Percentiles rank a stretch among this genome's conserved stretches.
Conservation (phyloP, 1,140 invertebrate species). For the Rhyzopertha dominica region DNA sequence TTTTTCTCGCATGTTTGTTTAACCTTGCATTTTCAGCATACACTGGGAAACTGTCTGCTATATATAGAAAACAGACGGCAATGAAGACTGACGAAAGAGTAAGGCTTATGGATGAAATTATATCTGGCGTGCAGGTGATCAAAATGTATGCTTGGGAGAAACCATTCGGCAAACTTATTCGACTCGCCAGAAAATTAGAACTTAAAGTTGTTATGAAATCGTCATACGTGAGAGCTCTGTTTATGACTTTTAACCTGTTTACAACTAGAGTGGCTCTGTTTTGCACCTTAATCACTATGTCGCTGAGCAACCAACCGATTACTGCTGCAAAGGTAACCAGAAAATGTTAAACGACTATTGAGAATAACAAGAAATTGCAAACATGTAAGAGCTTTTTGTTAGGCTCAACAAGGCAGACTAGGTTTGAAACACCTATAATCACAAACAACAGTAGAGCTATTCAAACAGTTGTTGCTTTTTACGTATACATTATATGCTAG, state of each 20-base stretch:
- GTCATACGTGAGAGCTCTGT: slow-evolving; percentile 66
- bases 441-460: too few species aligned
- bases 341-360: too few species aligned
- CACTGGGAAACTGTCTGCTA: slow-evolving; percentile 61
- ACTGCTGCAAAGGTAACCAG: slow-evolving; percentile 52
- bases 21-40: slow-evolving; percentile 50
- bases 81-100: slow-evolving; percentile 69
- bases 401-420: too few species aligned
- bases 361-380: too few species aligned
- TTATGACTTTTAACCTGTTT: slow-evolving; percentile 67
- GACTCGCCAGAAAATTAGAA: slow-evolving; percentile 56
- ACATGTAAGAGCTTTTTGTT: too few species aligned
- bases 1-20: background rate
- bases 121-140: slow-evolving; percentile 66
- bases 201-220: slow-evolving; percentile 57
- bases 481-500: too few species aligned
- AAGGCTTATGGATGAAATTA: slow-evolving; percentile 73
- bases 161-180: slow-evolving; percentile 59
- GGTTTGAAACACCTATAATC: too few species aligned
- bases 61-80: slow-evolving; percentile 58
- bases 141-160: slow-evolving; percentile 81
- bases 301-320: slow-evolving; percentile 51
- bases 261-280: slow-evolving; percentile 64
- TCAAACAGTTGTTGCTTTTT: too few species aligned
- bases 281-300: slow-evolving; percentile 57